Conservation (phyloP, 2,888 invertebrate species). For the Endotricha flammealis region DNA sequence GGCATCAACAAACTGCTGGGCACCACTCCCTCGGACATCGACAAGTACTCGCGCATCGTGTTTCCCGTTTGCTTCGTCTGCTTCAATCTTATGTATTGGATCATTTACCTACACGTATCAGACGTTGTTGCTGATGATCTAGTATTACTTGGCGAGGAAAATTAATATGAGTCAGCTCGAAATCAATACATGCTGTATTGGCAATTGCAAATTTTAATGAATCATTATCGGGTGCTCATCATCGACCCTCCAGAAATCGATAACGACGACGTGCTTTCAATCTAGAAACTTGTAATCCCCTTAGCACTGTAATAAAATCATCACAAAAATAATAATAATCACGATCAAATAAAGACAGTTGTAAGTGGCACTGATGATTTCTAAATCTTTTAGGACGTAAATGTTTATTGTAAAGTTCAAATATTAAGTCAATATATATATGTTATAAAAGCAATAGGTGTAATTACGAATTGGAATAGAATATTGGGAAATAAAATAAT, state of each 20-base stretch:
- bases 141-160: constrained; percentile 83
- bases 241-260: constrained; percentile 25
- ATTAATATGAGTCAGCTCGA: constrained; percentile 24
- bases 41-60: constrained; percentile 98
- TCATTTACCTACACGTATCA: constrained; percentile 96
- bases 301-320: constrained; percentile 24
- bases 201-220: constrained; percentile 21
- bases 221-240: constrained; percentile 28
- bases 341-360: constrained; percentile 21
- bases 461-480: no score
- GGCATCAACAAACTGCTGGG: constrained; percentile 94
- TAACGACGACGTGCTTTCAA: constrained; percentile 24
- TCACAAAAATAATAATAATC: constrained; percentile 19
- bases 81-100: constrained; percentile 99
- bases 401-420: constrained; percentile 23
- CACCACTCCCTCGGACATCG: constrained; percentile 97
- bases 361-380: constrained; percentile 29
- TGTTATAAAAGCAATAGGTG: constrained; percentile 9
- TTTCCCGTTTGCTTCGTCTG: constrained; percentile 99
- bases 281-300: constrained; percentile 24
- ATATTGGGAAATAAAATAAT: constrained; percentile 6
- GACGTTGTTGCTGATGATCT: constrained; percentile 96
- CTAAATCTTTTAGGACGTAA: constrained; percentile 25
- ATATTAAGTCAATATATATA: constrained; percentile 26
- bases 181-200: constrained; percentile 10